Base-by-base conservation (phyloP, 2,888 invertebrate species). In the Agrilus mali region DNA sequence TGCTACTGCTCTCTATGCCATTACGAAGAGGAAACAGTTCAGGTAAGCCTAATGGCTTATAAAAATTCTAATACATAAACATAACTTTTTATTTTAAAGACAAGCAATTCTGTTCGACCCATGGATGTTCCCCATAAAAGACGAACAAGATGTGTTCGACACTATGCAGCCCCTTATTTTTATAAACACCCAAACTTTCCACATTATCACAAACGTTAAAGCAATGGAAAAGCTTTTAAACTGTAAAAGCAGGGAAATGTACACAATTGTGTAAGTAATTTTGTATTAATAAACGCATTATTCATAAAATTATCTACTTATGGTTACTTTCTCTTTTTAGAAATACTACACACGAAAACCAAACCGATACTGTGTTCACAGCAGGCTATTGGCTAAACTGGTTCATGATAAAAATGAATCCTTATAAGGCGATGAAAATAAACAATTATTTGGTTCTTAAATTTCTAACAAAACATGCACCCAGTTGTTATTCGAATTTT, bases 71-170 rank as follows among this genome's bases (percentile, higher is more conserved):
- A 4, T 36, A 3, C 40, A 15, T n/a, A 14, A 10, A 17, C 13
- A 7, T 13, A 42, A 42, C 3, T 41, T 3, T n/a, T 27, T 3
- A 27, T 10, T 27, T 53, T 59, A 39, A 50, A 73, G 73, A 47
- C 59, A 63, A 44, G 73, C 71, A 10, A 63, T 77, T 10, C 65
- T 74, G 22, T 52, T 77, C 35, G 78, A 78, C 59, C 72, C 75
- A 1, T 78, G 78, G 78, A 73, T 77, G 73, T 75, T 72, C 55
- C 73, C 77, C 1, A 59, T 78, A 27, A 72, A 72, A 58, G 63
- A 67, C 40, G 66, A 67, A 27, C 48, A 63, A 7, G 55, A 72
- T 22, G 46, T 60, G 2, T 55, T 58, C n/a, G 60, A 61, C 38
- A 59, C 73, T 3, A 53, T 60, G 8, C 70, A 73, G 53, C 75